Evolutionary conservation across 2,797 vertebrate species (phyloP).

Genomic region (Loriculus beryllinus): DNA sequence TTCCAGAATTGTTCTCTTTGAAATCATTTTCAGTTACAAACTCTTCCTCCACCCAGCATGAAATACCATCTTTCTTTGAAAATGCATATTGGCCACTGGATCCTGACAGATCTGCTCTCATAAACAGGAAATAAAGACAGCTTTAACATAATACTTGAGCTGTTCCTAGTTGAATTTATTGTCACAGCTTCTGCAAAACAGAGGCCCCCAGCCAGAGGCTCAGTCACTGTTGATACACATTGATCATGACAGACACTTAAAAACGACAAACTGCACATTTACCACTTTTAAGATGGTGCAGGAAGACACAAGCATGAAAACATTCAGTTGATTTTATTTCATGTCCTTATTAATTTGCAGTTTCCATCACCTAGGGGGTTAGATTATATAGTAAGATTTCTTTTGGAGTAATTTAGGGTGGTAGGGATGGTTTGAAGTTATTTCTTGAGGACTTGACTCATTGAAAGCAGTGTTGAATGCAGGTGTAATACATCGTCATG

Average conservation of each 20-base stretch:
- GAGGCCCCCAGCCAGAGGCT: neutral
- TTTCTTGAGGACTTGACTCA: neutral
- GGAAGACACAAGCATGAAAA: neutral
- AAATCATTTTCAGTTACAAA: neutral
- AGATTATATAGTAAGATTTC: neutral
- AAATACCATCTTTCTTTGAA: neutral
- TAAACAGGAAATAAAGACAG: neutral
- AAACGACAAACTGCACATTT: neutral
- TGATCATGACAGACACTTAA: neutral
- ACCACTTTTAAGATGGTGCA: neutral
- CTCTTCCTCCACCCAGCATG: neutral
- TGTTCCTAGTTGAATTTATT: neutral
- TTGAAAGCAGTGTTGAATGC: neutral
- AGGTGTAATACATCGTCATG: neutral
- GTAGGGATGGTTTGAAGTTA: neutral
- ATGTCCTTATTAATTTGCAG: neutral
- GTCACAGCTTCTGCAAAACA: neutral
- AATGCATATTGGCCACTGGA: neutral
- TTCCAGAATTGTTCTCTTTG: slow-evolving; percentile 5
- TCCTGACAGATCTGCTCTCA: neutral
- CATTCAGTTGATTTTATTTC: neutral
- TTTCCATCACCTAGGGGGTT: neutral
- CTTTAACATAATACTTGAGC: neutral
- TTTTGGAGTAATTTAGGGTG: neutral
- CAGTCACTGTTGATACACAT: neutral